Base-by-base conservation (phyloP, 2,888 invertebrate genomes). In the Vannuccia rotundouncinata region DNA sequence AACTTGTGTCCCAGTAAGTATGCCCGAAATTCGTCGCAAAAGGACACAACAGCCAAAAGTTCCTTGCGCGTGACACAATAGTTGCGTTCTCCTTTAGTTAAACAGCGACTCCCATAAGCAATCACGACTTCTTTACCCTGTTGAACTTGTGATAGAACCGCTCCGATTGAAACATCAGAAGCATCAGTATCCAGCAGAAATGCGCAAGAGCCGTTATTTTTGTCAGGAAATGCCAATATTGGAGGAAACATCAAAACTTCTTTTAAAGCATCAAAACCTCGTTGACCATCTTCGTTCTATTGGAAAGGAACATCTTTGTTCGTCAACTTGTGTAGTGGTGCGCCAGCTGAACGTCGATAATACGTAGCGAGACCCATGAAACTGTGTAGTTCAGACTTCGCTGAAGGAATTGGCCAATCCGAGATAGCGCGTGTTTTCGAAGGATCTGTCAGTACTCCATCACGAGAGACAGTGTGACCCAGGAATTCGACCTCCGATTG, bases 1-100 rank as follows among this genome's bases (percentile, higher is more conserved):
- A 89, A 87, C 0, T 83, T 76, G 1, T 84, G 59, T 0, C 86
- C 85, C 78, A 88, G 87, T 0, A 90, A 82, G 81, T 88, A 90
- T 0, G 85, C 86, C 28, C 87, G 81, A 81, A 88, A 89, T 81
- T 88, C 88, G 17, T 84, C 78, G 0, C 88, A 82, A 0, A 86
- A n/a, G n/a, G n/a, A n/a, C n/a, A n/a, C n/a, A n/a, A 86, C 84
- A 84, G 88, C 1, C 88, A 83, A 45, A 10, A 45, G 45, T 45
- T 45, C 45, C 45, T 45, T 45, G 45, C 45, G 10, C 10, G 45
- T 45, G 0, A 87, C 84, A 0, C 25, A 75, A 28, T 75, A 75
- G 30, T 75, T 75, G n/a, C 28, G 1, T 5, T 75, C 75, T 22
- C 30, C 28, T 1, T 1, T 1, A 22, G 22, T 29, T n/a, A 75